phyloP scores from a whole-genome alignment of 1,140 invertebrate genomes.

The Pachypeltis micranthus region DNA sequence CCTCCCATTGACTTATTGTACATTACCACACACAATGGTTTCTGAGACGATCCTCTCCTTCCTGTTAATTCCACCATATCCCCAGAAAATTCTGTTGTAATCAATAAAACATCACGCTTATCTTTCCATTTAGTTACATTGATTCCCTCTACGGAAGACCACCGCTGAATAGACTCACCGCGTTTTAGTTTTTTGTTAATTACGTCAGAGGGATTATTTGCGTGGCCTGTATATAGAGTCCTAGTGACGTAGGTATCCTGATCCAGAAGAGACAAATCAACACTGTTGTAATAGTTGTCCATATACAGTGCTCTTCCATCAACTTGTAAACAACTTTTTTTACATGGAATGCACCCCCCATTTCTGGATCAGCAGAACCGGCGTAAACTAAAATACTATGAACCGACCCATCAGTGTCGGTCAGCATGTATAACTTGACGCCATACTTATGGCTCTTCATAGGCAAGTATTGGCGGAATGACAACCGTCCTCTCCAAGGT shows the following conservation, averaged over 20 bases:
- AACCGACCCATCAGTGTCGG: slow-evolving; percentile 19
- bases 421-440: slow-evolving; percentile 31
- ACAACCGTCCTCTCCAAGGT: slow-evolving; percentile 29
- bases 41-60: too few relatives aligned
- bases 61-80: slow-evolving; percentile 21
- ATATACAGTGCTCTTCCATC: slow-evolving; percentile 7
- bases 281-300: slow-evolving; percentile 19
- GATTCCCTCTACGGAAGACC: neutral
- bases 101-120: slow-evolving; percentile 29
- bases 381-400: slow-evolving; percentile 17
- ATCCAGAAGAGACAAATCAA: slow-evolving; percentile 16
- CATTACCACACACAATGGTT: neutral
- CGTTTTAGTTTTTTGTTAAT: slow-evolving; percentile 22
- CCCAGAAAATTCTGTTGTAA: slow-evolving; percentile 27
- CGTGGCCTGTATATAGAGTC: slow-evolving; percentile 18
- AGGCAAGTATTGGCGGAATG: slow-evolving; percentile 31
- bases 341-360: neutral
- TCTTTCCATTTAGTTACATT: slow-evolving; percentile 32
- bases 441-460: slow-evolving; percentile 32
- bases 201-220: slow-evolving; percentile 18
- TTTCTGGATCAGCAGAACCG: slow-evolving; percentile 10
- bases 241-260: slow-evolving; percentile 21
- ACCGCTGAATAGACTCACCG: slow-evolving; percentile 18
- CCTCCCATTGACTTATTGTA: neutral
- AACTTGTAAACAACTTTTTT: slow-evolving; percentile 17